These are phyloP conservation scores for Microcebus ravelobensis DNA, from an alignment of 2,113 vertebrate species.

Conservation along the genomic window DNA sequence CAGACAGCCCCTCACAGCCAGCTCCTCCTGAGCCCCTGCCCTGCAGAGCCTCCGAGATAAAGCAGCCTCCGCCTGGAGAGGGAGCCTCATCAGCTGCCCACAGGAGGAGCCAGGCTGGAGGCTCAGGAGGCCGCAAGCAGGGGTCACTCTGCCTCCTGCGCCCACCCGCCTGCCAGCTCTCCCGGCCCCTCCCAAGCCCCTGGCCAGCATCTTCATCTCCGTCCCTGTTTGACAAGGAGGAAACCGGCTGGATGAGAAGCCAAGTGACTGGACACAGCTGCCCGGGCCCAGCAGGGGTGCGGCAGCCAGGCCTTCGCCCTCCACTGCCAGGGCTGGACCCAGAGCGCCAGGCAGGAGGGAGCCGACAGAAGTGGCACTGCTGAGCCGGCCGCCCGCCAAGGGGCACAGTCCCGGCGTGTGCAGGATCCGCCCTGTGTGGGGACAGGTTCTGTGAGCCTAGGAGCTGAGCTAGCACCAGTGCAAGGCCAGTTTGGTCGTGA, in stretches of 20 bases:
- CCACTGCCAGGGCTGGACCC: too few relatives aligned
- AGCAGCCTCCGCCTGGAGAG: background rate
- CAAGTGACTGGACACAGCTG: too few relatives aligned
- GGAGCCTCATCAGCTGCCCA: fast-evolving
- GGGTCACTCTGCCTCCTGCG: fast-evolving
- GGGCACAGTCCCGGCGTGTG: too few relatives aligned
- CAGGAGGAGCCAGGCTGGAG: fast-evolving
- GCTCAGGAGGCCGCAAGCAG: fast-evolving
- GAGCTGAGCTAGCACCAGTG: too few relatives aligned
- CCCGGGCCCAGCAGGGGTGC: background rate
- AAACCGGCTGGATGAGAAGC: background rate
- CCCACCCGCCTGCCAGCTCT: too few relatives aligned
- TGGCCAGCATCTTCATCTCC: fast-evolving
- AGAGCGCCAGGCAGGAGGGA: too few relatives aligned
- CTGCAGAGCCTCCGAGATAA: background rate
- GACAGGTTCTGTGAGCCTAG: too few relatives aligned
- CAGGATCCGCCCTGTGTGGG: too few relatives aligned
- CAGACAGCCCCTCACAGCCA: background rate
- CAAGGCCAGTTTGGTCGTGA: too few relatives aligned
- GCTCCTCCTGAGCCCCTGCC: fast-evolving
- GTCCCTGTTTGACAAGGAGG: background rate
- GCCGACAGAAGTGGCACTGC: too few relatives aligned
- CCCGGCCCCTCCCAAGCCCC: too few relatives aligned
- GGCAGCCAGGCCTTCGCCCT: background rate
- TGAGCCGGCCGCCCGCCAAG: too few relatives aligned